Conservation (phyloP, 2,113 vertebrate species). For the Oxyruncus cristatus region DNA sequence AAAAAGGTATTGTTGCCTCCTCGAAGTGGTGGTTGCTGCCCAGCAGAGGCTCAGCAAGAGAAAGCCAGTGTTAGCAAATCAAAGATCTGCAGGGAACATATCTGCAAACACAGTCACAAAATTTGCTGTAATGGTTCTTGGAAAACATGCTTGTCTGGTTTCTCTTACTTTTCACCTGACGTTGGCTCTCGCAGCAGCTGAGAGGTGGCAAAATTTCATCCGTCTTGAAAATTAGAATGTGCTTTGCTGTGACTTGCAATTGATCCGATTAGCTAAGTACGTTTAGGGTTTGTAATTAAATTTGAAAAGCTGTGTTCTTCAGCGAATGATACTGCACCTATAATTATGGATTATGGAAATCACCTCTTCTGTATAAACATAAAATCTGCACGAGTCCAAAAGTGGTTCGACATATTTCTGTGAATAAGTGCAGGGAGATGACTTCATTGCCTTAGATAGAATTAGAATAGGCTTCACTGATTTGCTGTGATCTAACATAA, state of each 20-base stretch:
- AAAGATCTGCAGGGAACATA: constrained; percentile 43
- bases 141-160: constrained; percentile 34
- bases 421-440: neutral
- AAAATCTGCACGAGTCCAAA: neutral
- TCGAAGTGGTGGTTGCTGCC: neutral
- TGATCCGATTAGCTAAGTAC: constrained; percentile 63
- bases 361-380: neutral
- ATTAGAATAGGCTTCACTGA: constrained; percentile 13
- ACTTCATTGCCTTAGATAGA: neutral
- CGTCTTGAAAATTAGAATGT: constrained; percentile 66
- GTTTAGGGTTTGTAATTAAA: constrained; percentile 54
- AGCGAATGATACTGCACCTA: neutral
- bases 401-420: neutral
- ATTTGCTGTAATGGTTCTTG: constrained; percentile 38
- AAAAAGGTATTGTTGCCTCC: neutral
- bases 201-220: constrained; percentile 69
- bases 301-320: constrained; percentile 30
- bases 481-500: neutral
- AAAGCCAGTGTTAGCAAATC: constrained; percentile 48
- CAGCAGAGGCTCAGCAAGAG: constrained; percentile 9
- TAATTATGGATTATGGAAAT: constrained; percentile 21
- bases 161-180: constrained; percentile 54
- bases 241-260: constrained; percentile 63
- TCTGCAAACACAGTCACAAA: constrained; percentile 42
- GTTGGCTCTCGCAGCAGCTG: constrained; percentile 29